phyloP scores from a whole-genome alignment of 2,797 vertebrate species.

The Triplophysa bombifrons region DNA sequence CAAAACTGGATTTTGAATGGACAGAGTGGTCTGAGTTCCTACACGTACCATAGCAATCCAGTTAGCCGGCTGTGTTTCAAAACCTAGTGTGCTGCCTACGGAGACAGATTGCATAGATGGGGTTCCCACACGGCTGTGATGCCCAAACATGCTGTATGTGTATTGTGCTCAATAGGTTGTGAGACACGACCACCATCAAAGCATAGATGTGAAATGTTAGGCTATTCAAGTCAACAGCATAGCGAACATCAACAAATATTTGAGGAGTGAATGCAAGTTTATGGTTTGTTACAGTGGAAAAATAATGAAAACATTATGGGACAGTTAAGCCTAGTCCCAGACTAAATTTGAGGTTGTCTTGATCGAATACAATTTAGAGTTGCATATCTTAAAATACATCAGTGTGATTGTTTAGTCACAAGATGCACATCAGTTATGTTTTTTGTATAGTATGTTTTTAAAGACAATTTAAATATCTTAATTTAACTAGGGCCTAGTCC shows the following conservation, averaged over 20 bases:
- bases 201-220: neutral
- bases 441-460: no score
- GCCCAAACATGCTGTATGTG: neutral
- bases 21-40: conserved; percentile 30
- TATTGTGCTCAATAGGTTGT: neutral
- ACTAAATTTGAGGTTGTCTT: no score
- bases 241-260: neutral
- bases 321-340: no score
- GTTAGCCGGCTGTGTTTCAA: conserved; percentile 21
- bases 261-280: neutral
- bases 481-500: no score
- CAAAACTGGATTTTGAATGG: conserved; percentile 10
- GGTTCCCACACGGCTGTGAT: neutral
- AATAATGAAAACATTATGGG: no score
- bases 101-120: neutral
- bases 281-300: neutral
- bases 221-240: neutral
- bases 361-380: no score
- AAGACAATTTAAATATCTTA: no score
- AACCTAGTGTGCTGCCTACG: conserved; percentile 12
- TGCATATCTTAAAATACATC: no score
- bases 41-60: conserved; percentile 17
- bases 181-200: neutral
- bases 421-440: no score
- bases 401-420: no score